These are phyloP conservation scores for Tragopan temminckii DNA, from an alignment of 2,797 vertebrate genomes.

Conservation along the genomic window DNA sequence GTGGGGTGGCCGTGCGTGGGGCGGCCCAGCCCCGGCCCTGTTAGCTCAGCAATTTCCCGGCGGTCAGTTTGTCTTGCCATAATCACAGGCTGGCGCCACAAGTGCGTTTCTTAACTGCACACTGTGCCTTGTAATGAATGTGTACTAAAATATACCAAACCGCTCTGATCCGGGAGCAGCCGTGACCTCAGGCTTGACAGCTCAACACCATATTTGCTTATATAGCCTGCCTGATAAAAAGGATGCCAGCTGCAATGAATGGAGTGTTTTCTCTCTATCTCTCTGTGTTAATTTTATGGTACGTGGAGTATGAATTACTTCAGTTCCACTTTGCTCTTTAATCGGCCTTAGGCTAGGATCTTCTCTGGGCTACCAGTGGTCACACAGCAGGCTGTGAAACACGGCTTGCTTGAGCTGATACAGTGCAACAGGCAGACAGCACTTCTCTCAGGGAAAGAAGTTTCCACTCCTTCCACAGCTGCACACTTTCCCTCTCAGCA, in stretches of 20 bases:
- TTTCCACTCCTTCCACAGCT: neutral
- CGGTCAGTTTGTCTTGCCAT: constrained; percentile 96
- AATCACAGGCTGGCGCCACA: constrained; percentile 94
- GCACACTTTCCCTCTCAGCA: neutral
- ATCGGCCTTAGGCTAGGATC: neutral
- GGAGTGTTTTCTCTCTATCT: neutral
- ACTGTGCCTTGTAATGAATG: constrained; percentile 94
- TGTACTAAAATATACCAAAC: constrained; percentile 92
- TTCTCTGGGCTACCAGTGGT: neutral
- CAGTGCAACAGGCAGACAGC: neutral
- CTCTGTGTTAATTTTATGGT: neutral
- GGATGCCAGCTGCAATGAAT: constrained; percentile 30
- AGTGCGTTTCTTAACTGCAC: constrained; percentile 88
- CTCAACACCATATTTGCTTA: constrained; percentile 58
- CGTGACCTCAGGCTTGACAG: constrained; percentile 85
- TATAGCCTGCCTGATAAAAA: constrained; percentile 61
- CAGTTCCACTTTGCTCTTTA: neutral
- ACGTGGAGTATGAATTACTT: neutral
- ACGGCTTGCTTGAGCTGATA: neutral
- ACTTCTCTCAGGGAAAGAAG: neutral
- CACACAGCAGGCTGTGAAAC: neutral
- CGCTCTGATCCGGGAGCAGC: constrained; percentile 77
- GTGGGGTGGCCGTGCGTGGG: neutral
- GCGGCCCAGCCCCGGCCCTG: constrained; percentile 62
- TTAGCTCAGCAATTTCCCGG: constrained; percentile 94